phyloP scores from a whole-genome alignment of 2,888 invertebrate species.

The Diplolepis rosae region DNA sequence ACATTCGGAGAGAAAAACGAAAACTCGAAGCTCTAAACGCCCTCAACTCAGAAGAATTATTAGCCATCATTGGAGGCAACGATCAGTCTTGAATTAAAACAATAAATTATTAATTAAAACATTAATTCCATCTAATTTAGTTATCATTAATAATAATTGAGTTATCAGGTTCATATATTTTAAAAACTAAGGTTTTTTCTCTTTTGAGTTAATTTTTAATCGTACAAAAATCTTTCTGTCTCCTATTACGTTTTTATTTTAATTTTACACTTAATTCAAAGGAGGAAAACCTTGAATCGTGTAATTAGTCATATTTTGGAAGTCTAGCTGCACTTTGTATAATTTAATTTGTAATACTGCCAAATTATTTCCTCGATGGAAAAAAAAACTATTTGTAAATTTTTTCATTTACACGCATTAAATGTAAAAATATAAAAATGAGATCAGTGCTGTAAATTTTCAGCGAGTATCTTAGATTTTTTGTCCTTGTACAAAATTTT shows the following conservation, averaged over 20 bases:
- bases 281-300: too few relatives aligned
- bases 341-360: neutral
- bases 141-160: neutral
- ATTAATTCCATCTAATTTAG: neutral
- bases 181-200: neutral
- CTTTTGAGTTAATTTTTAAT: neutral
- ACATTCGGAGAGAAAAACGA: neutral
- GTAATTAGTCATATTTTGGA: too few relatives aligned
- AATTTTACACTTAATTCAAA: too few relatives aligned
- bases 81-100: too few relatives aligned
- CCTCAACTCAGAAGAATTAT: conserved; percentile 12
- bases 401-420: neutral
- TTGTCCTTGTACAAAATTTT: neutral
- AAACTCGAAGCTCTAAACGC: conserved; percentile 1
- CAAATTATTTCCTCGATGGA: neutral
- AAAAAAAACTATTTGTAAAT: neutral
- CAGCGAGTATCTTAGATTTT: neutral
- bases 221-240: too few relatives aligned
- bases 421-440: neutral
- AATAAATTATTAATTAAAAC: neutral
- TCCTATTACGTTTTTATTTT: neutral
- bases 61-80: conserved; percentile 4
- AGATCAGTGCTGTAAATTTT: neutral
- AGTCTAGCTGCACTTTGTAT: too few relatives aligned
- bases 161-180: neutral